Percentiles rank a stretch among this genome's conserved stretches.
Conservation (phyloP, 2,888 invertebrate species). For the Eilema depressum region DNA sequence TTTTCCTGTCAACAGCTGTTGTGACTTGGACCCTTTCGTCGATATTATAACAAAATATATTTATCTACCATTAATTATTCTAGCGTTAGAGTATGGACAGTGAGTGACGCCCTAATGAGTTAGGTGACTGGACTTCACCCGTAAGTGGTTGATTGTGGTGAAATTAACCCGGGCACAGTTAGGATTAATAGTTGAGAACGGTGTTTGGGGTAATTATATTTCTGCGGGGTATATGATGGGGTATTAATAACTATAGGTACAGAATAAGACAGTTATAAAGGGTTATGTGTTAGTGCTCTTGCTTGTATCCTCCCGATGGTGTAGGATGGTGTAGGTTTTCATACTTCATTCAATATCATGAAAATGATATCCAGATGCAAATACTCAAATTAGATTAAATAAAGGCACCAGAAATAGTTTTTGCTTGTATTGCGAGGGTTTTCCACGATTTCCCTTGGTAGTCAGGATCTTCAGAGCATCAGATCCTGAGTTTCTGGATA, state of each 20-base stretch:
- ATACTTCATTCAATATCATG: no score
- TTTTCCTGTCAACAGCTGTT: background rate
- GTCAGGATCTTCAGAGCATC: no score
- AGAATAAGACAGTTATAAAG: background rate
- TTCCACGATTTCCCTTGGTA: no score
- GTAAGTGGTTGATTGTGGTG: conserved; percentile 63
- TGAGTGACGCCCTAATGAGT: conserved; percentile 70
- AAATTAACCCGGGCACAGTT: conserved; percentile 57
- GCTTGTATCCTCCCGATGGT: background rate
- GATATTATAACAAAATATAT: conserved; percentile 54
- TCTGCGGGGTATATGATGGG: background rate
- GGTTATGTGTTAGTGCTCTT: background rate
- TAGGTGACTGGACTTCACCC: conserved; percentile 42
- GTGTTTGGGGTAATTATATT: conserved; percentile 17
- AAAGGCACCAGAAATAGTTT: no score
- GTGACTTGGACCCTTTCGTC: conserved; percentile 26
- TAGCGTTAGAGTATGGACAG: conserved; percentile 42
- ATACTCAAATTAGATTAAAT: no score
- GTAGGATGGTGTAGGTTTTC: background rate
- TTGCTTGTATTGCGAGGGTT: no score
- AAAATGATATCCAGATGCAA: no score
- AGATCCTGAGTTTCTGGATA: no score
- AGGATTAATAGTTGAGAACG: conserved; percentile 41
- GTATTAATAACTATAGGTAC: no score
- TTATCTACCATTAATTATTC: conserved; percentile 41